Conservation (phyloP, 2,113 vertebrate species). For the Peromyscus maniculatus region DNA sequence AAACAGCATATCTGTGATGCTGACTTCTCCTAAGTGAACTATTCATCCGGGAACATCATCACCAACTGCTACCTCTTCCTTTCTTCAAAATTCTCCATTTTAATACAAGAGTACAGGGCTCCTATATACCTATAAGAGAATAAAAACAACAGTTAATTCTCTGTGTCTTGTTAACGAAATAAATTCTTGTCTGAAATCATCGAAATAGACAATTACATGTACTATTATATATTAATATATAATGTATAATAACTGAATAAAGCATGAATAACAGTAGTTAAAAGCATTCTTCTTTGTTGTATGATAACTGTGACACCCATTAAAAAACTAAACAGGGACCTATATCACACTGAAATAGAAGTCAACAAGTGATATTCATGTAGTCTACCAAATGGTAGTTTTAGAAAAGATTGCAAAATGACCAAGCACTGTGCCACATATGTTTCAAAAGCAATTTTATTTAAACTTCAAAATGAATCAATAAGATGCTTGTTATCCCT, state of each 20-base stretch:
- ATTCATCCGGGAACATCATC: constrained; percentile 75
- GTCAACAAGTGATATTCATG: not conserved
- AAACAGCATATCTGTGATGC: constrained; percentile 87
- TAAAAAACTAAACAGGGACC: not conserved
- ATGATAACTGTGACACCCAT: not conserved
- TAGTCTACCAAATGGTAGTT: not conserved
- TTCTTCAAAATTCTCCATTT: constrained; percentile 88
- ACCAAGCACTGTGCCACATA: not conserved
- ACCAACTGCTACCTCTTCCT: constrained; percentile 88
- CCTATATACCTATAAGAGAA: constrained; percentile 88
- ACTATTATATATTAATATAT: not conserved
- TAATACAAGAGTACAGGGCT: constrained; percentile 82
- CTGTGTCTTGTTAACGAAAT: not conserved
- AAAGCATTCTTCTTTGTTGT: not conserved
- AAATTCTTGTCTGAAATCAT: constrained; percentile 18
- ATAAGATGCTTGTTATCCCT: not conserved
- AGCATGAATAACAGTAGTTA: not conserved
- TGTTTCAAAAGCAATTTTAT: constrained; percentile 40
- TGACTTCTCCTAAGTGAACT: constrained; percentile 78
- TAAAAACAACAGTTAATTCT: constrained; percentile 52
- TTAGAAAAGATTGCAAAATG: not conserved
- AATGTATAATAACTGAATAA: not conserved
- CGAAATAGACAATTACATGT: not conserved
- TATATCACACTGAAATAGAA: not conserved
- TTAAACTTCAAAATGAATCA: constrained; percentile 34